Base-by-base conservation (phyloP, 2,888 invertebrate genomes). In the Sarcophaga subvicina region DNA sequence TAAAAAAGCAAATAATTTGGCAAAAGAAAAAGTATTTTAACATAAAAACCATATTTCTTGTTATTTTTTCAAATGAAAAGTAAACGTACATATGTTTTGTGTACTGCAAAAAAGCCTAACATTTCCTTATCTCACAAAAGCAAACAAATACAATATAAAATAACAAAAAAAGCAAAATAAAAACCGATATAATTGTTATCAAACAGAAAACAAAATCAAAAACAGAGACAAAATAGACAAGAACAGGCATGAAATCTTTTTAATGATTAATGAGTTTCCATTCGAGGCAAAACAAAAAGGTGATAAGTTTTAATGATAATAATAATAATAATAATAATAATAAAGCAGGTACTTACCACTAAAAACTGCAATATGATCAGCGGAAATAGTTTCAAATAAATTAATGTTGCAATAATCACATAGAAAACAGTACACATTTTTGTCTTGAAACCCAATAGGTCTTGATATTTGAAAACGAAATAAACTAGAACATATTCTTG, bases 401-500 rank as follows among this genome's bases (percentile, higher is more conserved):
- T 94, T 25, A 94, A 91, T 60, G 91, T 91, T 20, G 94, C 93
- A 72, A 94, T 90, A 2, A 92, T 90, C 37, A 93, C 90, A 90
- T 95, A 95, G n/a, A 94, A 86, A 6, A 93, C 90, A 66, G 94
- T 90, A 10, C 93, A 91, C n/a, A 90, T 78, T 81, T 91, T 89
- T 17, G 92, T 90, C 14, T 90, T 91, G 22, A 93, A 90, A 84
- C 95, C 94, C 67, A 97, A 90, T 87, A 95, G 89, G 54, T 95
- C 94, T 90, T 95, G 95, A 91, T 96, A 97, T 90, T 95, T 95
- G 81, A 97, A 93, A 3, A 96, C 96, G 79, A 96, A 95, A 91
- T 95, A 96, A 88, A 97, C 95, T 86, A 98, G 93, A 11, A 96
- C 94, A 88, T 96, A 95, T 90, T 97, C 96, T 94, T 98, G 97